Conservation (phyloP, 2,113 vertebrate genomes). For the Crotophaga sulcirostris region DNA sequence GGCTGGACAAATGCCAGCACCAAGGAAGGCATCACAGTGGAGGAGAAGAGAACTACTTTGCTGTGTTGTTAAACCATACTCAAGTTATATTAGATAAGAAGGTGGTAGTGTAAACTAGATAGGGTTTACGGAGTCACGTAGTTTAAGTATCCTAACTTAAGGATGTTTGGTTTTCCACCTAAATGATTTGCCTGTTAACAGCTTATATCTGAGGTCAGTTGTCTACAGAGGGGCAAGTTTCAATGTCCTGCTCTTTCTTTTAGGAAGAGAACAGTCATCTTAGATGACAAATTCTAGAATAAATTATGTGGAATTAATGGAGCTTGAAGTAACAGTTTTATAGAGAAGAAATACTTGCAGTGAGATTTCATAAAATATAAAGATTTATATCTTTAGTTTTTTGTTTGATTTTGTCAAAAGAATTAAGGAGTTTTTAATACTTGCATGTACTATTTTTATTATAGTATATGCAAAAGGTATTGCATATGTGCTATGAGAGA, state of each 20-base stretch:
- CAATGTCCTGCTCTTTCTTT: not conserved
- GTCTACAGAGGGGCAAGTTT: not conserved
- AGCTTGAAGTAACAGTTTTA: not conserved
- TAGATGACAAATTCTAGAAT: not conserved
- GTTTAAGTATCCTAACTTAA: not conserved
- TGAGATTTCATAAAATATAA: not conserved
- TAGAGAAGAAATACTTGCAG: not conserved
- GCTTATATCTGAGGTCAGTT: not conserved
- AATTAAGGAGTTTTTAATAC: not conserved
- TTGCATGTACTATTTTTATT: not conserved
- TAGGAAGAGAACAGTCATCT: not conserved
- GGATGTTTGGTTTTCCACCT: not conserved
- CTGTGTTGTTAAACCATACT: not conserved
- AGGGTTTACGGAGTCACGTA: not conserved
- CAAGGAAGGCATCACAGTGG: not conserved
- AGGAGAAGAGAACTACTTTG: not conserved
- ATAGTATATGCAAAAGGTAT: not conserved
- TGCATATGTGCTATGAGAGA: not conserved
- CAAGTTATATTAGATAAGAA: not conserved
- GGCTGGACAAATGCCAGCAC: not conserved
- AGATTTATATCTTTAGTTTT: rapidly evolving
- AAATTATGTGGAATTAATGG: not conserved
- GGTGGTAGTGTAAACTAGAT: not conserved
- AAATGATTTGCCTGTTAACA: not conserved
- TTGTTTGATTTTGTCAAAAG: not conserved